A percentile compares a stretch with the other conserved stretches of the same genome.
phyloP scores from a whole-genome alignment of 2,113 vertebrate genomes.

The Porphyrio hochstetteri region DNA sequence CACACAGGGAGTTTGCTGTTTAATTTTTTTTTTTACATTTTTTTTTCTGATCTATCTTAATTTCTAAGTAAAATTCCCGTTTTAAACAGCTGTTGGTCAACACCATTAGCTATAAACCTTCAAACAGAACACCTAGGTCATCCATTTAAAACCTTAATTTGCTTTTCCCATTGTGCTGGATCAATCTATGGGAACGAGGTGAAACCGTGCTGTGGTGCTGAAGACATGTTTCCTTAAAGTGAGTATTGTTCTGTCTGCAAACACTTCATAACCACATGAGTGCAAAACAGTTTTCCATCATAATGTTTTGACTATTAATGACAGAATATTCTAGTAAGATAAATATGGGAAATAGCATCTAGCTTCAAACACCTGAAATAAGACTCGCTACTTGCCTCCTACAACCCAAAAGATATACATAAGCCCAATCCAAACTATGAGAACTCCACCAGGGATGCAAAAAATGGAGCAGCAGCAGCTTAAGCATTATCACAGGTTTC shows the following conservation, averaged over 20 bases:
- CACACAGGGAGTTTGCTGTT: background rate
- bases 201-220: background rate
- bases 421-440: background rate
- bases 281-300: background rate
- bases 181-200: background rate
- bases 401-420: background rate
- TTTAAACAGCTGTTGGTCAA: background rate
- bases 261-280: background rate
- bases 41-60: background rate
- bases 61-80: background rate
- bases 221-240: background rate
- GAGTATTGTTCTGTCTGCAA: background rate
- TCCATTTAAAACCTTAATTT: background rate
- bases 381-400: background rate
- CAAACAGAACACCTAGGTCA: background rate
- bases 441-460: background rate
- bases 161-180: background rate
- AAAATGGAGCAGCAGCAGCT: background rate
- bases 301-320: background rate
- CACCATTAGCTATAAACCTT: background rate
- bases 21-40: background rate
- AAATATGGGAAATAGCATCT: background rate
- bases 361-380: background rate
- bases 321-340: background rate
- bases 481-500: slow-evolving; percentile 6